phyloP scores from a whole-genome alignment of 2,797 vertebrate species.

The Erethizon dorsatum region DNA sequence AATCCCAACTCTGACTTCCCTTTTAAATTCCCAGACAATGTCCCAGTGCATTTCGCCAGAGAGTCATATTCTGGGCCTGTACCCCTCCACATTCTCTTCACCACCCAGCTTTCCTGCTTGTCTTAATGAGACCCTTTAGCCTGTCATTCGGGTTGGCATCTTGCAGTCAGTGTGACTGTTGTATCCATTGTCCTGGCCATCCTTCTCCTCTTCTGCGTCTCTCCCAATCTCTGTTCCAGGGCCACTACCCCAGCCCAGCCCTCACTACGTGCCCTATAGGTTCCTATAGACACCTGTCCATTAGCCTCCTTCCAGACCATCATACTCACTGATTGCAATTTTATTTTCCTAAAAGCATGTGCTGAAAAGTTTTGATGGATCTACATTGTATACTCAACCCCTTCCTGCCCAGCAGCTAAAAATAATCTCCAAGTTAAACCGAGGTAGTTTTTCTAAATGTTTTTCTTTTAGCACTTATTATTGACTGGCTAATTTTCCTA shows the following conservation, averaged over 20 bases:
- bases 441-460: neutral
- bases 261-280: neutral
- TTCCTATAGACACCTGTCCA: neutral
- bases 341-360: slow-evolving; percentile 65
- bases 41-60: neutral
- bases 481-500: slow-evolving; percentile 11
- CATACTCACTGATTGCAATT: neutral
- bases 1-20: neutral
- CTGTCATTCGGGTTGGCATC: neutral
- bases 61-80: neutral
- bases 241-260: neutral
- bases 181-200: neutral
- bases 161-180: neutral
- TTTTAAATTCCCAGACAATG: neutral
- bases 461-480: slow-evolving; percentile 40
- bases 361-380: slow-evolving; percentile 24
- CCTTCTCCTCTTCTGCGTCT: neutral
- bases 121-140: neutral
- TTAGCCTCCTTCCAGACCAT: neutral
- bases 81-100: neutral
- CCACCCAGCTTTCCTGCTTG: neutral
- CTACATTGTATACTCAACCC: neutral
- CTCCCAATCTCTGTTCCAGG: neutral
- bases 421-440: slow-evolving; percentile 47
- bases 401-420: slow-evolving; percentile 63